Evolutionary conservation across 2,888 invertebrate species (phyloP).

Genomic region (Conops quadrifasciatus): DNA sequence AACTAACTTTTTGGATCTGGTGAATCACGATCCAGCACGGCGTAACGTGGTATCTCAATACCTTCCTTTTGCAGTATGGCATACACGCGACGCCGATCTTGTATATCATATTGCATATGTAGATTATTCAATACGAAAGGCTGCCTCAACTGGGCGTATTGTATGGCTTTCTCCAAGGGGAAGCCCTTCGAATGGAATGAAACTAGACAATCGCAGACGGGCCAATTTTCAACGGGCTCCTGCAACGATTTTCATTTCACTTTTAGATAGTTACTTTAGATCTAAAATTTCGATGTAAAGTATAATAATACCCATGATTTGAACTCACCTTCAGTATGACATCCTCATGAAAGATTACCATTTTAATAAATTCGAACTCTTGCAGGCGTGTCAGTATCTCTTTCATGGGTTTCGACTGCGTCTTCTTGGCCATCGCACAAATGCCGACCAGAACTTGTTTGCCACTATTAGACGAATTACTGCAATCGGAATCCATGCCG

Average conservation of each 20-base stretch:
- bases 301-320: no score
- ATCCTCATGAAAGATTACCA: constrained; percentile 94
- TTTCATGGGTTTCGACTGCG: constrained; percentile 98
- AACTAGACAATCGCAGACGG: constrained; percentile 95
- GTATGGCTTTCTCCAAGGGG: constrained; percentile 96
- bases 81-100: constrained; percentile 94
- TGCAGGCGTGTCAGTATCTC: constrained; percentile 95
- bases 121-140: constrained; percentile 99
- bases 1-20: constrained; percentile 87
- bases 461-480: constrained; percentile 69
- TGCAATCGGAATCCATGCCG: constrained; percentile 70
- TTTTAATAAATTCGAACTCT: constrained; percentile 95
- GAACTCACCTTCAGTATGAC: constrained; percentile 84
- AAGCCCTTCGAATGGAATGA: constrained; percentile 99
- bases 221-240: constrained; percentile 98
- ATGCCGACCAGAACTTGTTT: constrained; percentile 97
- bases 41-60: constrained; percentile 97
- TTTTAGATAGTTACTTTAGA: neutral
- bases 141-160: constrained; percentile 90
- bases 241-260: constrained; percentile 44
- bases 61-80: constrained; percentile 92
- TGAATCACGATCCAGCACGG: constrained; percentile 93
- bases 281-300: no score
- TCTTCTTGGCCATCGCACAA: constrained; percentile 99
- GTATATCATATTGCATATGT: constrained; percentile 97